Evolutionary conservation across 2,113 vertebrate genomes (phyloP).

Genomic region (Hystrix cristata): DNA sequence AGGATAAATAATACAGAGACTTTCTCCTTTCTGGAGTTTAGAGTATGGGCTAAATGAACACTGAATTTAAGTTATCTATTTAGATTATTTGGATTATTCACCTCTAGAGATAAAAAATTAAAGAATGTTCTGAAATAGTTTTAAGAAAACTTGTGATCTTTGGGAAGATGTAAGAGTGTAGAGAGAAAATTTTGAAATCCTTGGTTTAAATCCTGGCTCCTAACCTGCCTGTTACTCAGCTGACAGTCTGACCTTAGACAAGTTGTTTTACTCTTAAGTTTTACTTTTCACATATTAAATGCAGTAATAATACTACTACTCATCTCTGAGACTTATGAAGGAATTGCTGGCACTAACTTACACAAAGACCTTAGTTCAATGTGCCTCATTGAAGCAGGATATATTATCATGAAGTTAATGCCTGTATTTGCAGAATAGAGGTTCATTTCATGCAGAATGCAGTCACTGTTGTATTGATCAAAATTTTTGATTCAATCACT

Average conservation of each 20-base stretch:
- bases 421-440: background rate
- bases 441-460: background rate
- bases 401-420: background rate
- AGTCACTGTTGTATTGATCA: background rate
- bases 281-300: slow-evolving; percentile 9
- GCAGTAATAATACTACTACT: background rate
- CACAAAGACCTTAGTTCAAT: background rate
- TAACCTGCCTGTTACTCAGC: background rate
- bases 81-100: background rate
- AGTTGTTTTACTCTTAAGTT: background rate
- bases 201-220: background rate
- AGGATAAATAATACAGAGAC: background rate
- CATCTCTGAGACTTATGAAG: background rate
- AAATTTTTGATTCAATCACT: slow-evolving; percentile 1
- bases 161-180: background rate
- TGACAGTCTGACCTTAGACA: background rate
- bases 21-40: background rate
- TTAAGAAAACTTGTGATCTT: slow-evolving; percentile 26
- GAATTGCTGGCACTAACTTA: background rate
- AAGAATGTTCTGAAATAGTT: background rate
- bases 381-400: background rate
- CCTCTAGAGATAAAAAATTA: background rate
- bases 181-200: background rate
- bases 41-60: background rate
- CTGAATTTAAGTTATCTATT: background rate